Percentiles rank a stretch among this genome's conserved stretches.
These are phyloP conservation scores for Diachasmimorpha longicaudata DNA, from an alignment of 1,140 invertebrate genomes.

Conservation along the genomic window DNA sequence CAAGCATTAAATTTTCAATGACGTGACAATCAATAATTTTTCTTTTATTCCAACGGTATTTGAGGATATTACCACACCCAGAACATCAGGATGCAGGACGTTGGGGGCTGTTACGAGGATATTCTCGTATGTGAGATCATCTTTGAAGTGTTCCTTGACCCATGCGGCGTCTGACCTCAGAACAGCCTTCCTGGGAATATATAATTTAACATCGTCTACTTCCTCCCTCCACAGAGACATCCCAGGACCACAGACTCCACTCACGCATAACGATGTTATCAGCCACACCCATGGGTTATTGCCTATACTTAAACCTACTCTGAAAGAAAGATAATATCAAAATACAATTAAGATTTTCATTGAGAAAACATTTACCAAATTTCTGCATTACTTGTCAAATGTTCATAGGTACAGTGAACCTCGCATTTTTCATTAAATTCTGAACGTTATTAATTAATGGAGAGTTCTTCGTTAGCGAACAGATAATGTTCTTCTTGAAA, in stretches of 20 bases:
- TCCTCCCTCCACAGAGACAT: slow-evolving; percentile 49
- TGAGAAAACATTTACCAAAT: too few species aligned
- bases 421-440: too few species aligned
- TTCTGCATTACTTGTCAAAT: too few species aligned
- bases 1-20: too few species aligned
- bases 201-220: slow-evolving; percentile 46
- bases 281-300: slow-evolving; percentile 54
- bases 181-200: slow-evolving; percentile 43
- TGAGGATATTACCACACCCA: slow-evolving; percentile 49
- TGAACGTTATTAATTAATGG: too few species aligned
- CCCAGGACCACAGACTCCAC: slow-evolving; percentile 43
- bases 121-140: slow-evolving; percentile 58
- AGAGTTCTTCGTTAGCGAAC: too few species aligned
- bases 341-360: background rate
- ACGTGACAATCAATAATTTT: too few species aligned
- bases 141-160: slow-evolving; percentile 54
- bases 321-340: slow-evolving; percentile 18
- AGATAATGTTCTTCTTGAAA: too few species aligned
- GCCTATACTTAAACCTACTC: slow-evolving; percentile 53
- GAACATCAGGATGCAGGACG: slow-evolving; percentile 54
- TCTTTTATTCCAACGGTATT: too few species aligned
- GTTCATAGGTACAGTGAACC: too few species aligned
- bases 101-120: slow-evolving; percentile 61
- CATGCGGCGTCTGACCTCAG: slow-evolving; percentile 52
- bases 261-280: slow-evolving; percentile 43